Base-by-base conservation (phyloP, 2,888 invertebrate genomes). In the Crioceris asparagi region DNA sequence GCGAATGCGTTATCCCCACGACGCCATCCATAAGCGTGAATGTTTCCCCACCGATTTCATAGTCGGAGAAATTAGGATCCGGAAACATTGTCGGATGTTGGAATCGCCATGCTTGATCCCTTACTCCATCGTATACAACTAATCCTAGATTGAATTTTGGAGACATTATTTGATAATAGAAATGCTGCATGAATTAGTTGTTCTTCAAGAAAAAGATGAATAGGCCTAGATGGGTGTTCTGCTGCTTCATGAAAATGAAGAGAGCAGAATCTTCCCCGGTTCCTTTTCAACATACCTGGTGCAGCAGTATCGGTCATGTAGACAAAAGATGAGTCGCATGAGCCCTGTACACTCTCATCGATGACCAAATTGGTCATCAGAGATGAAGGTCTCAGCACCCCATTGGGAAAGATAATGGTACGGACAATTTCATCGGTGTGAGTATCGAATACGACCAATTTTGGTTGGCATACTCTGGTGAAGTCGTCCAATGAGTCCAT, bases 41-140 rank as follows among this genome's bases (percentile, higher is more conserved):
- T 1, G 56, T 60, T 47, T 74, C 75, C 1, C 75, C 77, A 6
- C 73, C 75, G 42, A 88, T 81, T 64, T 73, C 75, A 45, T 82
- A 81, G 48, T 78, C 78, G 1, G 82, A 76, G 47, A 79, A 74
- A 60, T 86, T 80, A 0, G 87, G 86, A 66, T 87, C 79, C 0
- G 87, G 87, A 61, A 80, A 85, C 86, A 88, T 87, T 31, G 81
- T 75, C 0, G 86, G 80, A 61, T 87, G 86, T 17, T 78, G 72
- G 2, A 83, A 68, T 32, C 87, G 70, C 86, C 87, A 87, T 18
- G 86, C 83, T 44, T 77, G 74, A 57, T 85, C 85, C 29, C 75
- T 74, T 3, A 72, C 67, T 7, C 77, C 79, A 51, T 88, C 85
- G 54, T 79, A 79, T 1, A 75, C 69, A 2, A 75, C 51, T 6